Evolutionary conservation across 2,797 vertebrate genomes (phyloP), one percentile per base, ranked within the genome.

Genomic region (Steatocranus sp.): DNA sequence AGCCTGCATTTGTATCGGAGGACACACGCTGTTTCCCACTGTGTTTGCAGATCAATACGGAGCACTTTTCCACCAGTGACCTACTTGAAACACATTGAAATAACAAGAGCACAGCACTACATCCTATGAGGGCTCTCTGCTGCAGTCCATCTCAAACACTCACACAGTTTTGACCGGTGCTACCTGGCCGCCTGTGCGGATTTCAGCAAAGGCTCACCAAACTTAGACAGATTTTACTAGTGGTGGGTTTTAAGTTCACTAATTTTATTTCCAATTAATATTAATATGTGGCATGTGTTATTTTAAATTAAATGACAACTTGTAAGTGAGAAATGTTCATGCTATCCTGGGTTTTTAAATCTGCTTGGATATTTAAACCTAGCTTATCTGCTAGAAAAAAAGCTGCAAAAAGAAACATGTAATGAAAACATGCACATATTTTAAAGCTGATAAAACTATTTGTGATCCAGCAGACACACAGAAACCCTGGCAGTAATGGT

Each of bases 41-140:
- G 6, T 14, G 27, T 73, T 36, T 20, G 23, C 10, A 53, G 53
- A 88, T 88, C 83, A 81, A 87, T 81, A 51, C 75, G 30, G 53
- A 76, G 54, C 23, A 51, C 23, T 56, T 75, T 61, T 82, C 51
- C 20, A 23, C 7, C 49, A 32, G 46, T 38, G 76, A 36, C 36
- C 5, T 30, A 3, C 12, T 63, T 79, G 79, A 79, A 43, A 78
- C 15, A 73, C 73, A 23, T 23, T 73, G 75, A 88, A 34, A 51
- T 75, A 63, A 86, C 61, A 70, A 20, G 23, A 63, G 70, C 18
- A 17, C 18, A 81, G 68, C 30, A 56, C 32, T 20, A 32, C 11
- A 18, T 43, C 54, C 34, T 3, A 1, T 83, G 38, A 73, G 46
- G 50, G 76, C 18, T 75, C 53, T 49, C 77, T 73, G 82, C 61